Percentiles rank a stretch among this genome's conserved stretches.
Conservation (phyloP, 2,888 invertebrate species). For the Dione juno region DNA sequence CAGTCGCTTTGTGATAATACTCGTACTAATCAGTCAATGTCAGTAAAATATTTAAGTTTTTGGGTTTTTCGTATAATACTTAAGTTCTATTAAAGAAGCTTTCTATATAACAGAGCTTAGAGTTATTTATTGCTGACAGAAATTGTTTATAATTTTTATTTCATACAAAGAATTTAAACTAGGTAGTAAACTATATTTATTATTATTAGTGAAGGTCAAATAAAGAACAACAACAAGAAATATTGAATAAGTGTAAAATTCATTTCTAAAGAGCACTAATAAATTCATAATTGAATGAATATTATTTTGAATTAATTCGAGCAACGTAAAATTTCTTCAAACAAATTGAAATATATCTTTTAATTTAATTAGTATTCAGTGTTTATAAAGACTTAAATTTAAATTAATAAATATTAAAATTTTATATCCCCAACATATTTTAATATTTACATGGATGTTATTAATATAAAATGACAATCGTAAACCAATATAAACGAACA, state of each 20-base stretch:
- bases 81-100: no score
- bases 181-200: no score
- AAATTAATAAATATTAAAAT: neutral
- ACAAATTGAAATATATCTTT: constrained; percentile 4
- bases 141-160: no score
- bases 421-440: neutral
- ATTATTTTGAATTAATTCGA: neutral
- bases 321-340: constrained; percentile 11
- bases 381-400: no score
- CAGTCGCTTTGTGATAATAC: no score
- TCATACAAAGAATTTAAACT: no score
- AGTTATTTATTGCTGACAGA: no score
- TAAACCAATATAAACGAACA: no score
- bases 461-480: neutral
- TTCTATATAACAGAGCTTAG: no score
- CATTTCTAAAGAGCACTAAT: neutral
- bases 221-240: neutral
- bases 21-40: no score
- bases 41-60: no score
- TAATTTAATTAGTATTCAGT: neutral
- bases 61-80: no score
- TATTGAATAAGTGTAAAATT: constrained; percentile 6
- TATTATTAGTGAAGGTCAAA: neutral
- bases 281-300: neutral
- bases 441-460: neutral